These are phyloP conservation scores for Aplysina aerophoba DNA, from an alignment of 37 sponge, comb jelly and placozoan genomes.

Conservation along the genomic window DNA sequence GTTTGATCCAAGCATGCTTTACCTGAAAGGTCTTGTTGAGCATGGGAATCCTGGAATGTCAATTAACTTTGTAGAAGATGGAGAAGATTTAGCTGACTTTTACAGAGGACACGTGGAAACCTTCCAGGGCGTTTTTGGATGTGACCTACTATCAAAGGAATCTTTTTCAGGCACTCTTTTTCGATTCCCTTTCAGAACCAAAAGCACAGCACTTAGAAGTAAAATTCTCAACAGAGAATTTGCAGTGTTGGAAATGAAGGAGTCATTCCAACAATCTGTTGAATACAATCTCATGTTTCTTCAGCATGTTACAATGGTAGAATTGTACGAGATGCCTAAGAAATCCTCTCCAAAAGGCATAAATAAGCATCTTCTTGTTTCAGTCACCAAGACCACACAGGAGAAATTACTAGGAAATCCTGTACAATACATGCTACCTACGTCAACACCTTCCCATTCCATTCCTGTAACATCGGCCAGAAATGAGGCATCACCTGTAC, in stretches of 20 bases:
- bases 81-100: background rate
- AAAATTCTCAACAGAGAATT: constrained; percentile 34
- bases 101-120: constrained; percentile 65
- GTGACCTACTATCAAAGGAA: constrained; percentile 44
- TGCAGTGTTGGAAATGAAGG: background rate
- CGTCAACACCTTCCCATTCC: too few relatives aligned
- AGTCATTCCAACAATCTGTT: constrained; percentile 29
- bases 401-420: too few relatives aligned
- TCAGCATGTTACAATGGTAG: constrained; percentile 47
- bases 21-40: constrained; percentile 55
- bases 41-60: constrained; percentile 64
- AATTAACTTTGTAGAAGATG: constrained; percentile 28
- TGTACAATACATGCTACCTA: too few relatives aligned
- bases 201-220: constrained; percentile 18
- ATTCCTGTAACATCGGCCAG: too few relatives aligned
- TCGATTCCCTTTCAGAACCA: constrained; percentile 67
- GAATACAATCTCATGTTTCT: constrained; percentile 57
- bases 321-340: too few relatives aligned
- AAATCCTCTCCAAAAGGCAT: too few relatives aligned
- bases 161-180: constrained; percentile 81
- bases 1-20: constrained; percentile 82
- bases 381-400: too few relatives aligned
- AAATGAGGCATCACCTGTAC: too few relatives aligned
- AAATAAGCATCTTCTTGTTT: too few relatives aligned
- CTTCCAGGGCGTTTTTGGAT: constrained; percentile 72